Evolutionary conservation across 2,888 invertebrate genomes (phyloP).

Genomic region (Toxonevra muliebris): DNA sequence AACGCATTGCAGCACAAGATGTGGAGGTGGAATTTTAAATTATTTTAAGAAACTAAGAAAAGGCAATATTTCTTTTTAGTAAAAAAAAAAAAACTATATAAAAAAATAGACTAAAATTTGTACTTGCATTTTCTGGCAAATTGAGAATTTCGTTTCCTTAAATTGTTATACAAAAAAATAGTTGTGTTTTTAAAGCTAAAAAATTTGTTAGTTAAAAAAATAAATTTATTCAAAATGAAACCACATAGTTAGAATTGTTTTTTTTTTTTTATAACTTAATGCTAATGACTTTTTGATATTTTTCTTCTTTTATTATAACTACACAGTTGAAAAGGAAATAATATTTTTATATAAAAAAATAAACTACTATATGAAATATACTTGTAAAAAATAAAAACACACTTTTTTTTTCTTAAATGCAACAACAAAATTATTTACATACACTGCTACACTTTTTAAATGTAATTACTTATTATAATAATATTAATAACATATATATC

Average conservation of each 20-base stretch:
- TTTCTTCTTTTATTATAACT: slow-evolving; percentile 7
- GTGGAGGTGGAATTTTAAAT: slow-evolving; percentile 50
- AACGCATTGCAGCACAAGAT: slow-evolving; percentile 43
- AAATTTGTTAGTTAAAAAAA: neutral
- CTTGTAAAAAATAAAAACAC: too few species aligned
- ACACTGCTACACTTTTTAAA: neutral
- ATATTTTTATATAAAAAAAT: too few species aligned
- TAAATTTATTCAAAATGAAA: neutral
- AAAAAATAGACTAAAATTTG: neutral
- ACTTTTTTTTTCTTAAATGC: neutral
- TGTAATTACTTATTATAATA: neutral
- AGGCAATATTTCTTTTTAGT: neutral
- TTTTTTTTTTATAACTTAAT: slow-evolving; percentile 39
- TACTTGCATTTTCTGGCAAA: too few species aligned
- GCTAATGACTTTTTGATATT: slow-evolving; percentile 48
- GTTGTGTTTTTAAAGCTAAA: neutral
- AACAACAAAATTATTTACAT: neutral
- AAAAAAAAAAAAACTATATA: neutral
- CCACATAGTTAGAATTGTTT: neutral
- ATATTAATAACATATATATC: neutral
- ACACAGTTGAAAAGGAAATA: too few species aligned
- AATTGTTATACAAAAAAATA: slow-evolving; percentile 14
- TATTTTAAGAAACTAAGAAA: neutral
- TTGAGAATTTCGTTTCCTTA: too few species aligned
- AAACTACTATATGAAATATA: too few species aligned